Evolutionary conservation across 2,113 vertebrate genomes (phyloP), one percentile per base, ranked within the genome.

Genomic region (Oncorhynchus mykiss): DNA sequence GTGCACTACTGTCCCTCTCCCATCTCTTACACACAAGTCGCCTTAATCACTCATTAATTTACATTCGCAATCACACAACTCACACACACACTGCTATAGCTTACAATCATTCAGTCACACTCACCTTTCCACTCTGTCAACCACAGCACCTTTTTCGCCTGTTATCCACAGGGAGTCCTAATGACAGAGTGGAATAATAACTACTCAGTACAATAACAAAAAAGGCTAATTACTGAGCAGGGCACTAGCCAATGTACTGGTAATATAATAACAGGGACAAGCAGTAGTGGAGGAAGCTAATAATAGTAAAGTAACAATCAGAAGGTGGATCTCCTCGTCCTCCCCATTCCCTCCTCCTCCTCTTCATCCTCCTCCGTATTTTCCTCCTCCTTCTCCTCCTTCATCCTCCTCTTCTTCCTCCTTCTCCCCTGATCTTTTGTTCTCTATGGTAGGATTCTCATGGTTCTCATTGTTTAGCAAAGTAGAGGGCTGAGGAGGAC

Each of bases 241-340:
- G 70, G 74, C 80, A 83, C 81, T 82, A 83, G 62, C 70, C 70
- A 67, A 77, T 68, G 60, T 51, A 27, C 13, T 65, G 9, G 69
- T 73, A 71, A 67, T 80, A 70, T 57, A 76, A 84, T 78, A 67
- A 70, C 75, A 67, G 48, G 16, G 70, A 27, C 69, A 18, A 73
- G 71, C 66, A 65, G 57, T 29, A 73, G 62, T 82, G 84, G 77
- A 85, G 78, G 80, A 57, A 73, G 66, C 78, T 81, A 83, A 79
- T 84, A 84, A 82, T 75, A 86, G 82, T 73, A 49, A 6, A 73
- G 71, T 72, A 86, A 82, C 83, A 85, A 84, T 83, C 5, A 73
- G 51, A 72, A 14, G 39, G 39, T 45, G 11, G 39, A 45, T 81
- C 72, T 57, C 18, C 80, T 16, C 51, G 1, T 54, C 51, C 14